phyloP scores from a whole-genome alignment of 2,113 vertebrate genomes.

The Sterna hirundo region DNA sequence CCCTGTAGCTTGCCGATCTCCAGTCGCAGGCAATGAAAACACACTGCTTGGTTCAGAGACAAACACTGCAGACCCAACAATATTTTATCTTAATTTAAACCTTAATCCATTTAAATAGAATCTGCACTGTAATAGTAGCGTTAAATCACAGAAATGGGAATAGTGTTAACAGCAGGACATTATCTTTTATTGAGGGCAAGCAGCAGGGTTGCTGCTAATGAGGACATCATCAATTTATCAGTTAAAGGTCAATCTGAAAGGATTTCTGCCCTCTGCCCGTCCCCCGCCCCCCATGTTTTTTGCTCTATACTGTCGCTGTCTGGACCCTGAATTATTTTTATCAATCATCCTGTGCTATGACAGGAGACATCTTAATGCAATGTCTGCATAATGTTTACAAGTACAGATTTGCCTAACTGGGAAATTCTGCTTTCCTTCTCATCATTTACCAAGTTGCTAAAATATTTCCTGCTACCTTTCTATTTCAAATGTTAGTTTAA shows the following conservation, averaged over 20 bases:
- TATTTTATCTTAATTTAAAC: slow-evolving; percentile 66
- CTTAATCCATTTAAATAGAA: slow-evolving; percentile 68
- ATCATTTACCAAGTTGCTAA: not conserved
- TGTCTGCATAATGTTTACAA: not conserved
- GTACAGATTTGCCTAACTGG: not conserved
- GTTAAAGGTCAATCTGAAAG: slow-evolving; percentile 76
- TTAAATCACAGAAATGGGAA: slow-evolving; percentile 75
- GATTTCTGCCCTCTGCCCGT: slow-evolving; percentile 42
- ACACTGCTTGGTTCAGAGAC: not conserved
- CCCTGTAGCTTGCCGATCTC: not conserved
- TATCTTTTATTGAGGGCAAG: slow-evolving; percentile 79
- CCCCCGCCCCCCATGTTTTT: not conserved
- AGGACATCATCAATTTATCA: slow-evolving; percentile 76
- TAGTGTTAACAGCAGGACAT: slow-evolving; percentile 71
- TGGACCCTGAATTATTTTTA: slow-evolving; percentile 1
- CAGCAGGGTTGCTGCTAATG: slow-evolving; percentile 78
- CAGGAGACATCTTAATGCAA: slow-evolving; percentile 21
- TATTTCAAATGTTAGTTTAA: not conserved
- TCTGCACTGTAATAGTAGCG: slow-evolving; percentile 61
- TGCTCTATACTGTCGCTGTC: not conserved
- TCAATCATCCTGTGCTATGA: not conserved
- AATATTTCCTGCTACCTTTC: not conserved
- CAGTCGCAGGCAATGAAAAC: not conserved
- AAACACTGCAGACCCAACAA: slow-evolving; percentile 49
- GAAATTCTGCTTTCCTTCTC: not conserved